These are phyloP conservation scores for Porites rus DNA, from an alignment of 92 coral and sea anemone genomes.

Conservation along the genomic window DNA sequence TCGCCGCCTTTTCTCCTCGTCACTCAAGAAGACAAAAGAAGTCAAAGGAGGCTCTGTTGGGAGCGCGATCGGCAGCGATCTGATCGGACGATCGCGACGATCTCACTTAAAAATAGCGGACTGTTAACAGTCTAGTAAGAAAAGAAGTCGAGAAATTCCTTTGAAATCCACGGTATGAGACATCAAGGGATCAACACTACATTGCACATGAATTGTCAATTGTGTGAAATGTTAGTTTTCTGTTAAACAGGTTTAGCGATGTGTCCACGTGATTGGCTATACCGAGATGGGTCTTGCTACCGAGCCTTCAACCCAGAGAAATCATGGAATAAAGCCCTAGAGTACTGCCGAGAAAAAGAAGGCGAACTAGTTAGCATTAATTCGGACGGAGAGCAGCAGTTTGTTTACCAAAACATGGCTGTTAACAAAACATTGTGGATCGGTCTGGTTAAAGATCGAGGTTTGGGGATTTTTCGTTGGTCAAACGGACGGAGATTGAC, in stretches of 20 bases:
- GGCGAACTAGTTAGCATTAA: slow-evolving; percentile 54
- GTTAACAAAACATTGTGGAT: slow-evolving; percentile 60
- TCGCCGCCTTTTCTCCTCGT: too few species aligned
- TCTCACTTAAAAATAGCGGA: too few species aligned
- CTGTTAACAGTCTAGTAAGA: too few species aligned
- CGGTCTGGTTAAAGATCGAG: slow-evolving; percentile 51
- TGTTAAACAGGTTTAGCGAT: slow-evolving; percentile 17
- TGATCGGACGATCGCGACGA: too few species aligned
- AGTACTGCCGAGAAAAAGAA: slow-evolving; percentile 44
- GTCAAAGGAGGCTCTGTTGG: too few species aligned
- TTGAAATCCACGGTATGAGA: too few species aligned
- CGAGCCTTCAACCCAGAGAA: slow-evolving; percentile 9
- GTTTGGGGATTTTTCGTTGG: slow-evolving; percentile 51
- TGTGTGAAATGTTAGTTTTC: not conserved
- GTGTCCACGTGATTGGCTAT: slow-evolving; percentile 30
- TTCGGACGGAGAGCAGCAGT: slow-evolving; percentile 44
- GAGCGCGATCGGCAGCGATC: too few species aligned
- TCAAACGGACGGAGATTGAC: slow-evolving; percentile 44
- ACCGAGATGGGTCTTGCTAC: slow-evolving; percentile 59
- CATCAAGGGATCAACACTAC: not conserved
- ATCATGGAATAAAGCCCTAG: slow-evolving; percentile 52
- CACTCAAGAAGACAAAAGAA: too few species aligned
- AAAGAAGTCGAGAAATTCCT: too few species aligned
- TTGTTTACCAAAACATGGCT: slow-evolving; percentile 49
- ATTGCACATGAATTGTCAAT: not conserved